These are phyloP conservation scores for Dissostichus mawsoni DNA, from an alignment of 2,113 vertebrate genomes.

Conservation along the genomic window DNA sequence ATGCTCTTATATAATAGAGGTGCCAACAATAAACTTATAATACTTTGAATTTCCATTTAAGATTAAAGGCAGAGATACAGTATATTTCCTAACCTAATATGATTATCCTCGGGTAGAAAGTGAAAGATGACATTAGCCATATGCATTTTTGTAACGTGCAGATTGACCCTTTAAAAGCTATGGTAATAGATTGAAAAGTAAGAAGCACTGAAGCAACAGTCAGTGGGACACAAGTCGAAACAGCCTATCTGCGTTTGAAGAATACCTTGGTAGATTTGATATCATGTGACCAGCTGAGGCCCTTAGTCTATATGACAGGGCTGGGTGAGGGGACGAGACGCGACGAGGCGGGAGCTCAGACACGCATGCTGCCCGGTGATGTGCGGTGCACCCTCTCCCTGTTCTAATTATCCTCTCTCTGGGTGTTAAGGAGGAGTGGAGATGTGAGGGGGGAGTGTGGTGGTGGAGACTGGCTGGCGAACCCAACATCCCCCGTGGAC, in stretches of 20 bases:
- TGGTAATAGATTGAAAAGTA: neutral
- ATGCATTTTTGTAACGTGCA: neutral
- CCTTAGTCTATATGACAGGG: slow-evolving; percentile 18
- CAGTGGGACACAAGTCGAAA: slow-evolving; percentile 11
- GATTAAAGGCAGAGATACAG: no score
- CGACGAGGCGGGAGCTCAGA: slow-evolving; percentile 47
- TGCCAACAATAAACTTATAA: no score
- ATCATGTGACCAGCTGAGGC: slow-evolving; percentile 48
- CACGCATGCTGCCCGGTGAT: slow-evolving; percentile 48
- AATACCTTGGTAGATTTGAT: slow-evolving; percentile 31
- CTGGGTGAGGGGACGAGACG: slow-evolving; percentile 35
- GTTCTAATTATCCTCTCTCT: slow-evolving; percentile 76
- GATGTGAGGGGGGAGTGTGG: slow-evolving; percentile 30
- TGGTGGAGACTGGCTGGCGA: slow-evolving; percentile 56
- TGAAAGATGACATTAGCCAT: no score
- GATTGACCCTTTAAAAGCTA: neutral
- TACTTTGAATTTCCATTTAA: no score
- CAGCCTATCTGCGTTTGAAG: slow-evolving; percentile 43
- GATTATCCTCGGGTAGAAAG: no score
- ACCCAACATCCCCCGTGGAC: slow-evolving; percentile 59
- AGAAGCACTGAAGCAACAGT: neutral
- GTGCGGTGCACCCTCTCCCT: slow-evolving; percentile 55
- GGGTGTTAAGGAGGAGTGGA: slow-evolving; percentile 68
- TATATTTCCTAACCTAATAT: no score
- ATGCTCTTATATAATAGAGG: neutral